Base-by-base conservation (phyloP, 2,888 invertebrate genomes). In the Cabera pusaria region DNA sequence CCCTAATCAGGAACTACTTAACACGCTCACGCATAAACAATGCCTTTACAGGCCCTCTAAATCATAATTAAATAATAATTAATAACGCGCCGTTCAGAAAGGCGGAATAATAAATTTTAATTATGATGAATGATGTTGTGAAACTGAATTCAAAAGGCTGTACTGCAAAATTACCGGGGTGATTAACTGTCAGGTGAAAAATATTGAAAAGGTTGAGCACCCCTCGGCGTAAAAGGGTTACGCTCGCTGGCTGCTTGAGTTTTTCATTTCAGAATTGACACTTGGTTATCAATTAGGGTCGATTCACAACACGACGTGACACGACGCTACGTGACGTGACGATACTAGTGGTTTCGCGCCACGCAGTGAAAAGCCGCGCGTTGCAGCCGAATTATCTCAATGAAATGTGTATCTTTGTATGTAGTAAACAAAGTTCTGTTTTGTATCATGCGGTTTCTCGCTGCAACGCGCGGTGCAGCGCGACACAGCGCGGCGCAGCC, bases 81-180 rank as follows among this genome's bases (percentile, higher is more conserved):
- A 73, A 70, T 69, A 60, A 59, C 60, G 37, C 47, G 46, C 44
- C 51, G 45, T 53, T 53, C 49, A 52, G 61, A 63, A 68, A 59
- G 56, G 68, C 59, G 62, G 59, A 63, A 67, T 71, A 72, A 77
- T 71, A 72, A 67, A 74, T 70, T 69, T 63, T 73, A 78, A 76
- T 79, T 68, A 68, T 74, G 76, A 77, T 70, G 63, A 76, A 78
- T 70, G 67, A 64, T 46, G 59, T 49, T 51, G 47, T 43, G 49
- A 48, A 41, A 45, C 49, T 52, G 48, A 49, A 52, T 52, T 52
- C 56, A 44, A 49, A 52, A 49, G 54, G 55, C 43, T 45, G 46
- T 41, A 36, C 36, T 27, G 44, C 32, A 44, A 41, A 47, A 49
- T 49, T 40, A 47, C 37, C 17, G 29, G 22, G 16, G 34, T 44